phyloP scores from a whole-genome alignment of 2,113 vertebrate genomes.

The Stegastes partitus region DNA sequence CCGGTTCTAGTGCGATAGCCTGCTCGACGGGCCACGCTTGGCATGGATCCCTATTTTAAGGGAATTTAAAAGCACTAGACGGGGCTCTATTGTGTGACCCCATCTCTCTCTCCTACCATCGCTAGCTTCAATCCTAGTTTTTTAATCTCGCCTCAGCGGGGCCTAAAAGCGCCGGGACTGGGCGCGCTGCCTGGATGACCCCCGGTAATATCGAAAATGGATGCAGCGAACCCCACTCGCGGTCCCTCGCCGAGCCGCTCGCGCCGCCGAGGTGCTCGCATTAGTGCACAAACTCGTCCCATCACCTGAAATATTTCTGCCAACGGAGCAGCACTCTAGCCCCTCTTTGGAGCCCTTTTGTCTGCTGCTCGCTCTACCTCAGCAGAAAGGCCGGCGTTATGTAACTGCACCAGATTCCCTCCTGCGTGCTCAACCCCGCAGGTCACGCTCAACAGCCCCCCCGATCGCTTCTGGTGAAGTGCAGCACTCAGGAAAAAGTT shows the following conservation, averaged over 20 bases:
- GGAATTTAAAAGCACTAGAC: constrained; percentile 80
- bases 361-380: constrained; percentile 13
- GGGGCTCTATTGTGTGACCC: constrained; percentile 71
- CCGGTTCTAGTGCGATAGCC: constrained; percentile 65
- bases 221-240: constrained; percentile 40
- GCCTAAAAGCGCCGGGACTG: constrained; percentile 68
- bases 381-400: constrained; percentile 43
- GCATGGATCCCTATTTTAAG: constrained; percentile 75
- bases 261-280: constrained; percentile 22
- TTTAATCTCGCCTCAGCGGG: constrained; percentile 72
- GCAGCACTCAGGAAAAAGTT: constrained; percentile 15
- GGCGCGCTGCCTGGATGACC: constrained; percentile 78
- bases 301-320: constrained; percentile 50
- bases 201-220: constrained; percentile 76
- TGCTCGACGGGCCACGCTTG: constrained; percentile 66
- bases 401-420: constrained; percentile 52
- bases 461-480: constrained; percentile 37
- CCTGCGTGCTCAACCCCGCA: neutral
- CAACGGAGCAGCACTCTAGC: constrained; percentile 12
- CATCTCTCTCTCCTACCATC: constrained; percentile 18
- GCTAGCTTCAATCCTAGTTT: constrained; percentile 57
- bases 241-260: neutral
- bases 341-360: constrained; percentile 40
- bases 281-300: constrained; percentile 33
- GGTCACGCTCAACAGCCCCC: constrained; percentile 44